phyloP scores from a whole-genome alignment of 2,797 vertebrate genomes.

The Melanotaenia parkinsoni region DNA sequence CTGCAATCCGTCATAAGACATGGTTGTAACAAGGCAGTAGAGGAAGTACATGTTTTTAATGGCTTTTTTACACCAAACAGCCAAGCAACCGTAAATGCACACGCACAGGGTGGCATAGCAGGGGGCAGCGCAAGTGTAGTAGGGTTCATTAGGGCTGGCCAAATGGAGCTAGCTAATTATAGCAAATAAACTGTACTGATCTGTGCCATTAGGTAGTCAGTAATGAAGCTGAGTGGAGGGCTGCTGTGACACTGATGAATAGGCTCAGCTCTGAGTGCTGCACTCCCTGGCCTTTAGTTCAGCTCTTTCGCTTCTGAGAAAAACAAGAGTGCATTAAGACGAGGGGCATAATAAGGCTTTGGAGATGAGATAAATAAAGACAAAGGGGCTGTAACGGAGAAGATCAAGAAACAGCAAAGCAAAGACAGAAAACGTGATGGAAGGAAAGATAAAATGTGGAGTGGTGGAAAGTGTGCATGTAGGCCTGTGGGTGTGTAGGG shows the following conservation, averaged over 20 bases:
- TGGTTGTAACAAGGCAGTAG: slow-evolving; percentile 43
- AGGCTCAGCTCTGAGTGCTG: slow-evolving; percentile 53
- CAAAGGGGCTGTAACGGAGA: slow-evolving; percentile 44
- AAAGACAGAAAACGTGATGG: slow-evolving; percentile 19
- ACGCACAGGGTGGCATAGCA: slow-evolving; percentile 31
- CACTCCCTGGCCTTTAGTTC: slow-evolving; percentile 68
- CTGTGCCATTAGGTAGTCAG: slow-evolving; percentile 79
- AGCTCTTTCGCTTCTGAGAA: slow-evolving; percentile 61
- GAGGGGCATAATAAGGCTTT: slow-evolving; percentile 60
- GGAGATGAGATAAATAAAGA: slow-evolving; percentile 67
- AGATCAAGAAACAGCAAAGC: slow-evolving; percentile 12
- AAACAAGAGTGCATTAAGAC: slow-evolving; percentile 56
- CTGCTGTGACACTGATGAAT: slow-evolving; percentile 77
- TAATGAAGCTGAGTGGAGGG: slow-evolving; percentile 74
- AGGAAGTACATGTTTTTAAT: slow-evolving; percentile 58
- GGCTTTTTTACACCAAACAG: slow-evolving; percentile 35
- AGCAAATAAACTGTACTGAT: slow-evolving; percentile 82
- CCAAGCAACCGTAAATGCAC: slow-evolving; percentile 15
- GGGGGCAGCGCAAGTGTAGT: slow-evolving; percentile 51
- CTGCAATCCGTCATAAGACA: slow-evolving; percentile 44
- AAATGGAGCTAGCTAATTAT: slow-evolving; percentile 78
- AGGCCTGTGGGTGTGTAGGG: slow-evolving; percentile 41
- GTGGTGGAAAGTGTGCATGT: slow-evolving; percentile 23
- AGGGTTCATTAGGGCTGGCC: slow-evolving; percentile 53
- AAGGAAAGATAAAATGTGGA: slow-evolving; percentile 16